Conservation (phyloP, 2,113 vertebrate genomes). For the Patagioenas fasciata region DNA sequence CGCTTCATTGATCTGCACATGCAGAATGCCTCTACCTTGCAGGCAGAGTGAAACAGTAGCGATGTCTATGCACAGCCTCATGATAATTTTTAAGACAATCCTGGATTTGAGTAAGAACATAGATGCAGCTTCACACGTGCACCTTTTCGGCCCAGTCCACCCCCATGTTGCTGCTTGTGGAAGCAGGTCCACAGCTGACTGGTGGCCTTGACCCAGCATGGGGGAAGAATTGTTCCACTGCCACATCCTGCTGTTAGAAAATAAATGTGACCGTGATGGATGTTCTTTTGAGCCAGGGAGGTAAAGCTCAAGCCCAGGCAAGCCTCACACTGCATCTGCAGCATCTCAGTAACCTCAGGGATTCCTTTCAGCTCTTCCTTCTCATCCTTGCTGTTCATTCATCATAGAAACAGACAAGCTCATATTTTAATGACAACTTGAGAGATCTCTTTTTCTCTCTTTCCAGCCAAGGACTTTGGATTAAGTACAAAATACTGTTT, state of each 20-base stretch:
- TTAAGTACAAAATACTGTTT: not conserved
- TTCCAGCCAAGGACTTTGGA: not conserved
- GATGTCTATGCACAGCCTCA: fast-evolving
- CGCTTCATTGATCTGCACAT: not conserved
- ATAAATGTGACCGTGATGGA: not conserved
- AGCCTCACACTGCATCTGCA: not conserved
- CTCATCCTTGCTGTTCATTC: not conserved
- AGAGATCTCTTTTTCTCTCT: not conserved
- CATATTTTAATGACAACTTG: conserved; percentile 22
- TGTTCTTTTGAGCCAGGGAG: not conserved
- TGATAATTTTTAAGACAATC: not conserved
- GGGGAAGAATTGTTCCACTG: not conserved
- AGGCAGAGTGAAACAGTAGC: not conserved
- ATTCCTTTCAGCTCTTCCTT: not conserved
- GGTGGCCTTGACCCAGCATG: fast-evolving
- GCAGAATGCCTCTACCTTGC: not conserved
- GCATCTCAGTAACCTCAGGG: not conserved
- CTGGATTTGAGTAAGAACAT: not conserved
- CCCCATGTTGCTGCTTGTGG: fast-evolving
- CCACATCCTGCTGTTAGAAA: not conserved
- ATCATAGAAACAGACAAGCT: conserved; percentile 15
- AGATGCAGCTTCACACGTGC: not conserved
- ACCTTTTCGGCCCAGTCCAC: not conserved
- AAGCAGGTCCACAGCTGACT: fast-evolving
- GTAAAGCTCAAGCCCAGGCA: not conserved